Conservation (phyloP, 2,797 vertebrate genomes). For the Schizothorax lantsangensis region DNA sequence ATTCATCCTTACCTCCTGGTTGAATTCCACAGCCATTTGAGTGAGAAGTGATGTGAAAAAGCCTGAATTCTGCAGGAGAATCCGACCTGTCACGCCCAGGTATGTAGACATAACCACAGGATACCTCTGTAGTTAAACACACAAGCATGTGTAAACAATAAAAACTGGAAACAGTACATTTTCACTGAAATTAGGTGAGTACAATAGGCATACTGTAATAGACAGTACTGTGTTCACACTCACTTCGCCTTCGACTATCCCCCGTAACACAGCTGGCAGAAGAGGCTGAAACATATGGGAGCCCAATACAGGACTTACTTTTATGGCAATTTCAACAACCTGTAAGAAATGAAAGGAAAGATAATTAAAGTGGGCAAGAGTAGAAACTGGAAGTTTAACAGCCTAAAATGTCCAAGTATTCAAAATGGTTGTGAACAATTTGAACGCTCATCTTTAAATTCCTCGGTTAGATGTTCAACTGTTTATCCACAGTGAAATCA, state of each 20-base stretch:
- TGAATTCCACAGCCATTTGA: slow-evolving; percentile 89
- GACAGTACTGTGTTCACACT: slow-evolving; percentile 59
- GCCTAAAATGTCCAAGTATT: not conserved
- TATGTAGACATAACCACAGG: slow-evolving; percentile 97
- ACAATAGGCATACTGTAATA: not conserved
- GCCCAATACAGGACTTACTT: slow-evolving; percentile 89
- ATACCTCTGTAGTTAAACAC: slow-evolving; percentile 81
- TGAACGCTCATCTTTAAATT: not conserved
- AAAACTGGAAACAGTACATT: not conserved
- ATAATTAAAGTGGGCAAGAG: not conserved
- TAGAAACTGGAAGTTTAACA: not conserved
- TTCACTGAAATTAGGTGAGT: not conserved
- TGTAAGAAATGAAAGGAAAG: slow-evolving; percentile 65
- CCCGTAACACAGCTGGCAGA: slow-evolving; percentile 88
- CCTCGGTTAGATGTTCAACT: not conserved
- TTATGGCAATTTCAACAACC: slow-evolving; percentile 95
- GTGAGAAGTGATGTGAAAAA: slow-evolving; percentile 92
- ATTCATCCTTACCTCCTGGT: slow-evolving; percentile 84
- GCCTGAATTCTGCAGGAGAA: slow-evolving; percentile 91
- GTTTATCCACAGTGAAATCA: not conserved
- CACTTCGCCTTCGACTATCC: slow-evolving; percentile 94
- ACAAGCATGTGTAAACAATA: slow-evolving; percentile 27
- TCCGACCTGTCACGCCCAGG: slow-evolving; percentile 90
- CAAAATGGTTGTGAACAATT: not conserved
- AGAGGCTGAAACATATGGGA: slow-evolving; percentile 93